phyloP scores from a whole-genome alignment of 2,888 invertebrate genomes.

The Nemoura dubitans region DNA sequence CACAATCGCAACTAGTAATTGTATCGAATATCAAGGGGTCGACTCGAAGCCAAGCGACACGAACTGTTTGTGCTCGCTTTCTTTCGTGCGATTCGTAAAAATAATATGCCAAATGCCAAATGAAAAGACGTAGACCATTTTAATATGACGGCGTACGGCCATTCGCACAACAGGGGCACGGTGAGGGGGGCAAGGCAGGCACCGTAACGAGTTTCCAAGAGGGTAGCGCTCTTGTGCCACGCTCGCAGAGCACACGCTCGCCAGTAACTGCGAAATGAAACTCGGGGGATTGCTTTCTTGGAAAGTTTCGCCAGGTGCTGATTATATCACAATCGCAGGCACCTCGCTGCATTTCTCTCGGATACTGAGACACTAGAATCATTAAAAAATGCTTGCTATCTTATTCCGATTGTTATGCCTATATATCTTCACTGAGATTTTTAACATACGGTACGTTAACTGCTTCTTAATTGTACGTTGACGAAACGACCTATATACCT shows the following conservation, averaged over 20 bases:
- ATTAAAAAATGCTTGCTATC: not conserved
- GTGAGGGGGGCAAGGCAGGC: too few species aligned
- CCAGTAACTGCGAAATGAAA: conserved; percentile 10
- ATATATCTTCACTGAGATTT: too few species aligned
- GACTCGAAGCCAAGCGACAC: not conserved
- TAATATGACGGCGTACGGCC: conserved; percentile 8
- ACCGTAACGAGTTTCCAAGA: not conserved
- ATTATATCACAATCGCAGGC: too few species aligned
- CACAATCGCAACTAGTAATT: too few species aligned
- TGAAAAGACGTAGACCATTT: conserved; percentile 29
- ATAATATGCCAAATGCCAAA: conserved; percentile 43
- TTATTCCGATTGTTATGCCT: too few species aligned
- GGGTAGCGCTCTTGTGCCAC: too few species aligned
- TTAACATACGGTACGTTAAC: too few species aligned
- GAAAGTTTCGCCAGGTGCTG: not conserved
- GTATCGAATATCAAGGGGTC: conserved; percentile 28
- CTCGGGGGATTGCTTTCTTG: not conserved
- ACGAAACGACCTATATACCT: too few species aligned
- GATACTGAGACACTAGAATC: not conserved
- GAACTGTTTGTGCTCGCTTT: conserved; percentile 43
- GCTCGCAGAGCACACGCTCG: too few species aligned
- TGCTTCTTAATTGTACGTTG: too few species aligned
- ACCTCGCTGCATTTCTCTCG: too few species aligned
- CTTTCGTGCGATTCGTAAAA: conserved; percentile 43
- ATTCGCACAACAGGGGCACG: not conserved